Base-by-base conservation (phyloP, 2,888 invertebrate species). In the Campaea margaritaria region DNA sequence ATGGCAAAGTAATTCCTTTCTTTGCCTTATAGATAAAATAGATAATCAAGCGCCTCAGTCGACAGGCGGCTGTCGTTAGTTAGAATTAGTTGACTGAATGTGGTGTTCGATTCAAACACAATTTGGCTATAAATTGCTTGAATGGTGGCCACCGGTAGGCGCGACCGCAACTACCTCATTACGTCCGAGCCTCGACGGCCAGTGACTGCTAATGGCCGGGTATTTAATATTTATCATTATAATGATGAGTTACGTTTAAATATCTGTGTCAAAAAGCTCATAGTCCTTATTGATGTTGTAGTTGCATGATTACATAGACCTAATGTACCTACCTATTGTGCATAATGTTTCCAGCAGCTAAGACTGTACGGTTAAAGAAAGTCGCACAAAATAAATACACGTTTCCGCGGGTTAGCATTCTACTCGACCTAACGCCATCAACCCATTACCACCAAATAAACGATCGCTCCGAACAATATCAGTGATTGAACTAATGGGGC, bases 221-320 rank as follows among this genome's bases (percentile, higher is more conserved):
- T 77, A 77, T 72, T 73, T 69, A 72, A 67, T 79, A 79, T 81
- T 81, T 83, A 82, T 76, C 65, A 75, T 73, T 75, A 68, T 83
- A 85, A 84, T 81, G 76, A 82, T 68, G 74, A 86, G 78, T 84
- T 83, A 85, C 85, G 76, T 68, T 51, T 31, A 56, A 69, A 73
- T 78, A 78, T 81, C 79, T 79, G 75, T 81, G 81, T 79, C 83
- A 76, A 61, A 74, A 61, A 66, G 58, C 58, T 60, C 65, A 36
- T 45, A 54, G 58, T 62, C 45, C 41, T 41, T 28, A 42, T 5
- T 12, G 14, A 39, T 21, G 2, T 43, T 21, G 43, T n/a, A 27
- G 14, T 14, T 39, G 14, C 13, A n/a, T 38, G 4, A n/a, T 38
- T 38, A 38, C 1, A 21, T 21, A 21, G 2, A 5, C 21, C 21